Percentiles rank a stretch among this genome's conserved stretches.
phyloP scores from a whole-genome alignment of 1,140 invertebrate species.

The Lanistes nyassanus region DNA sequence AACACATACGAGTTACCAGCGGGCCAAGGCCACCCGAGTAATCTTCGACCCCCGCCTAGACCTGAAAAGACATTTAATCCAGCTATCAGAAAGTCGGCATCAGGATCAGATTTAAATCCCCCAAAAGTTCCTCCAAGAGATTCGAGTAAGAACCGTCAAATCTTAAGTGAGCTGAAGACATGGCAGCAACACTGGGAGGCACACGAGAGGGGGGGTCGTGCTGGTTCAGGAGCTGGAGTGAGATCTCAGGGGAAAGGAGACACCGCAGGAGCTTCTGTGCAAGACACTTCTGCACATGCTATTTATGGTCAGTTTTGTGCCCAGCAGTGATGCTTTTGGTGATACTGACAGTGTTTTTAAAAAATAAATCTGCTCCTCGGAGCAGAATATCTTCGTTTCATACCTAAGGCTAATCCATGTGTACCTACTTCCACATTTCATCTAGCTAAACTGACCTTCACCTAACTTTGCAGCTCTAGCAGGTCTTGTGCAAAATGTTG shows the following conservation, averaged over 20 bases:
- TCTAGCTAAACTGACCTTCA: too few species aligned
- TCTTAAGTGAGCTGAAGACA: conserved; percentile 52
- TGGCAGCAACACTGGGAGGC: conserved; percentile 50
- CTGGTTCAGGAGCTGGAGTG: neutral
- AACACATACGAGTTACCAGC: neutral
- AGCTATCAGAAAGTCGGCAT: conserved; percentile 28
- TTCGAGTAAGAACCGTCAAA: conserved; percentile 36
- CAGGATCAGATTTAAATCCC: conserved; percentile 35
- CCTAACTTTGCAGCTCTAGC: too few species aligned
- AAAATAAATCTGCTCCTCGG: too few species aligned
- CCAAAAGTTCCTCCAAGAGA: conserved; percentile 54
- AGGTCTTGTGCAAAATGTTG: too few species aligned
- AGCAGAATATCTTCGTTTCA: too few species aligned
- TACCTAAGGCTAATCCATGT: too few species aligned
- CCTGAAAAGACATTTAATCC: conserved; percentile 22
- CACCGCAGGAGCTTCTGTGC: neutral
- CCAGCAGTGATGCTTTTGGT: too few species aligned
- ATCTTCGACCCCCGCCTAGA: conserved; percentile 23
- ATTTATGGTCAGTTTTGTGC: conserved; percentile 41
- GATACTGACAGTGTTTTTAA: too few species aligned
- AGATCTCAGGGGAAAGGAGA: neutral
- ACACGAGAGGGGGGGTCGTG: neutral
- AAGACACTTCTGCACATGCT: conserved; percentile 10
- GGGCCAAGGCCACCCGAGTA: neutral
- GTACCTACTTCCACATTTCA: too few species aligned